Conservation (phyloP, 2,113 vertebrate species). For the Aleadryas rufinucha region DNA sequence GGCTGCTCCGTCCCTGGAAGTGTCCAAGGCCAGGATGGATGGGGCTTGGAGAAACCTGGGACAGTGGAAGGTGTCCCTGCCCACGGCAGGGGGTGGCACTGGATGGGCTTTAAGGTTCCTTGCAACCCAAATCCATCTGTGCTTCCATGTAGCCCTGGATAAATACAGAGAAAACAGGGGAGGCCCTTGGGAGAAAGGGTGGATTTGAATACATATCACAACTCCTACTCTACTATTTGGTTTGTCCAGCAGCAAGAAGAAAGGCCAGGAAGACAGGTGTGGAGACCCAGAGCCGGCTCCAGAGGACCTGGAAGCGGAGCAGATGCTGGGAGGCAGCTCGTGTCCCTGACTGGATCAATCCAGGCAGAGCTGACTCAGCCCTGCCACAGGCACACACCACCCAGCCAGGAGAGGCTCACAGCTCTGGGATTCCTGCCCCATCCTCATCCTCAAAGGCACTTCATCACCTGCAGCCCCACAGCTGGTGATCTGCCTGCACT, state of each 20-base stretch:
- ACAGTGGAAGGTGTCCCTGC: background rate
- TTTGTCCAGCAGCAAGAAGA: background rate
- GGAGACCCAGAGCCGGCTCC: background rate
- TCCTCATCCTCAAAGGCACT: background rate
- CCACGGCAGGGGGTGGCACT: background rate
- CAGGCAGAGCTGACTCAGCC: background rate
- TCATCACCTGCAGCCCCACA: background rate
- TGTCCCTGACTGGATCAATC: background rate
- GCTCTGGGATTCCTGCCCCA: background rate
- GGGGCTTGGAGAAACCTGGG: background rate
- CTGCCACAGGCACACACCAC: background rate
- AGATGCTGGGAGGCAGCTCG: rapidly evolving
- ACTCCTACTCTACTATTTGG: background rate
- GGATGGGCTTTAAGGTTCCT: background rate
- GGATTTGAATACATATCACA: background rate
- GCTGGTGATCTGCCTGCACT: background rate
- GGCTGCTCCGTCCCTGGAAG: background rate
- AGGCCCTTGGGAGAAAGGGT: background rate
- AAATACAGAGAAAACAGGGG: background rate
- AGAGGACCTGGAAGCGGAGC: background rate
- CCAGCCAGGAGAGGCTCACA: background rate
- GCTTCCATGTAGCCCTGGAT: background rate
- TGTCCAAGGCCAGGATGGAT: rapidly evolving
- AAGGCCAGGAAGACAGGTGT: background rate
- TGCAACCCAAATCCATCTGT: background rate